Conservation (phyloP, 2,888 invertebrate genomes). For the Caradrina clavipalpis region DNA sequence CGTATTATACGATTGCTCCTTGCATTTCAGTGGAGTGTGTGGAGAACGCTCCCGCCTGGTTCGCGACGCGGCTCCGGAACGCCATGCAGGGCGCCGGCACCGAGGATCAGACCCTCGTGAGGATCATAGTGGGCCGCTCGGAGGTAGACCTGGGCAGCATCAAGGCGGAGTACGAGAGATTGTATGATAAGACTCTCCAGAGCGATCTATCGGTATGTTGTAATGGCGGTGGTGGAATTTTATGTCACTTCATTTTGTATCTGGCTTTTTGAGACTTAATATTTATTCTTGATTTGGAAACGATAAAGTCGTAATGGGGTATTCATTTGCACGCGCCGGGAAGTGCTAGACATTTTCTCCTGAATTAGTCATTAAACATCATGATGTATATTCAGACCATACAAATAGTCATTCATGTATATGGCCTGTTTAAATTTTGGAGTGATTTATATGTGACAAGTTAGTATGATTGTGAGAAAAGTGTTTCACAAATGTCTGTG, state of each 20-base stretch:
- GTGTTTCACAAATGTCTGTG: conserved; percentile 67
- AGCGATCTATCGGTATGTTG: conserved; percentile 91
- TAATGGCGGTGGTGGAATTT: conserved; percentile 25
- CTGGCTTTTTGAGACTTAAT: not conserved
- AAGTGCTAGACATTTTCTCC: no score
- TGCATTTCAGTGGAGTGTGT: conserved; percentile 93
- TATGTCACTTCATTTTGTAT: not conserved
- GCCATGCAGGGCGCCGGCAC: conserved; percentile 94
- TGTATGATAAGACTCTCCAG: conserved; percentile 93
- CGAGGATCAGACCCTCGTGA: conserved; percentile 92
- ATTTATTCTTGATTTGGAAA: not conserved
- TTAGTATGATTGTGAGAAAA: conserved; percentile 66
- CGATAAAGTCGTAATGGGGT: not conserved
- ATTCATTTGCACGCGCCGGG: no score
- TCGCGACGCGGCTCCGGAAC: conserved; percentile 92
- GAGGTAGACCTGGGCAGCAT: conserved; percentile 93
- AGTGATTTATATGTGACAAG: conserved; percentile 58
- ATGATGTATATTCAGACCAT: no score
- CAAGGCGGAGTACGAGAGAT: conserved; percentile 93
- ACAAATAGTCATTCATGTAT: no score
- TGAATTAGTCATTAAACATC: no score
- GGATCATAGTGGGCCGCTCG: conserved; percentile 92
- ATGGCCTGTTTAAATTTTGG: conserved; percentile 53
- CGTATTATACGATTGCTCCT: conserved; percentile 61
- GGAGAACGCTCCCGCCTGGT: conserved; percentile 93